These are phyloP conservation scores for Rhinolophus sinicus DNA, from an alignment of 2,113 vertebrate species.

Conservation along the genomic window DNA sequence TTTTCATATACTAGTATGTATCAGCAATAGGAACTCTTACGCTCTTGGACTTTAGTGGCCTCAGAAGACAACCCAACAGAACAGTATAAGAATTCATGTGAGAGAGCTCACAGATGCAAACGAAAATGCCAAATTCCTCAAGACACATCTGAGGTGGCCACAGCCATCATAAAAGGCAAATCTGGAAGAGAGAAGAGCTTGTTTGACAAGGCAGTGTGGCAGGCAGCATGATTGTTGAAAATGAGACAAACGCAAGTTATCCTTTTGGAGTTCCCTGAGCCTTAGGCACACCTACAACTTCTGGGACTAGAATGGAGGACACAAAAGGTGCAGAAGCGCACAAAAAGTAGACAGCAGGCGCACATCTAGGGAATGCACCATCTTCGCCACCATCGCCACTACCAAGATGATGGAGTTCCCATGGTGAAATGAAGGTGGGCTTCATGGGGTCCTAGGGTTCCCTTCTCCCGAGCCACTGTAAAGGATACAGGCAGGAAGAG, in stretches of 20 bases:
- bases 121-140: background rate
- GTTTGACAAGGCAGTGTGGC: background rate
- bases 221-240: background rate
- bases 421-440: background rate
- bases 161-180: background rate
- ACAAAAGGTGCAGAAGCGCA: background rate
- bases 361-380: too few species aligned
- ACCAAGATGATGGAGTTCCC: background rate
- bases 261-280: background rate
- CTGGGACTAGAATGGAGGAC: background rate
- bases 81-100: background rate
- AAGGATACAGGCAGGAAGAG: background rate
- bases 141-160: background rate
- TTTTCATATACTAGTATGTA: background rate
- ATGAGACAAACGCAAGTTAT: background rate
- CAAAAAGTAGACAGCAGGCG: background rate
- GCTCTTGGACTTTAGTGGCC: background rate
- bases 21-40: background rate
- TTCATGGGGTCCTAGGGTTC: background rate
- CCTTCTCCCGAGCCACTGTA: background rate
- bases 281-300: accelerated
- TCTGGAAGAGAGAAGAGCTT: background rate
- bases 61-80: background rate
- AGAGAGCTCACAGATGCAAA: background rate
- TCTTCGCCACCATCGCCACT: background rate